phyloP scores from a whole-genome alignment of 2,888 invertebrate species.

The Noctua janthe region DNA sequence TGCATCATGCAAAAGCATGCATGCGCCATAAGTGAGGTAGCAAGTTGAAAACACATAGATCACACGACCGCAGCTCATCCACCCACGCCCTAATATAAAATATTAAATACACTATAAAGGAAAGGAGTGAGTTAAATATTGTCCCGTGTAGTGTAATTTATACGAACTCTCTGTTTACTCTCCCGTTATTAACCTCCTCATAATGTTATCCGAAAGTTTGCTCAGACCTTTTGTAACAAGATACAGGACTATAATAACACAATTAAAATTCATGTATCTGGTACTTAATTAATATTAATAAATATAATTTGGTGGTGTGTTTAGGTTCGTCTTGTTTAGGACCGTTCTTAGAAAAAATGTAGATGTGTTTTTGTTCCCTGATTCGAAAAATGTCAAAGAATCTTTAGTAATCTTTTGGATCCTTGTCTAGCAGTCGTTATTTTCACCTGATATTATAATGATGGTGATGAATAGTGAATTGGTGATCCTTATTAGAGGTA shows the following conservation, averaged over 20 bases:
- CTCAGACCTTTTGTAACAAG: constrained; percentile 66
- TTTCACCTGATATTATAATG: neutral
- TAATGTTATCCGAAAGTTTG: constrained; percentile 69
- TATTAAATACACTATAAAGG: constrained; percentile 35
- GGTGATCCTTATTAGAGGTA: neutral
- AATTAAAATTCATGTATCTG: constrained; percentile 57
- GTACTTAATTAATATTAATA: constrained; percentile 47
- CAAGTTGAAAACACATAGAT: neutral
- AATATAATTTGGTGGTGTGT: constrained; percentile 29
- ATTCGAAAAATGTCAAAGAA: neutral
- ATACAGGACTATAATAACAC: constrained; percentile 54
- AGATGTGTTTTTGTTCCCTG: neutral
- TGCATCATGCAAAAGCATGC: neutral
- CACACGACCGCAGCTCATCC: neutral
- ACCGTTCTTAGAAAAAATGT: constrained; percentile 6
- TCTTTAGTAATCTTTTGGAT: neutral
- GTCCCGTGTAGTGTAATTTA: constrained; percentile 70
- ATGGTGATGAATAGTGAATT: neutral
- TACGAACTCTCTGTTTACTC: constrained; percentile 70
- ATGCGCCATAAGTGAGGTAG: neutral
- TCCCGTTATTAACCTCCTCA: constrained; percentile 70
- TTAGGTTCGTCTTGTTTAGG: neutral
- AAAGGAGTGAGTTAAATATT: constrained; percentile 68
- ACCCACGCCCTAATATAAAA: constrained; percentile 10
- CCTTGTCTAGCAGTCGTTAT: neutral